phyloP scores from a whole-genome alignment of 2,113 vertebrate genomes.

The Setophaga petechia region DNA sequence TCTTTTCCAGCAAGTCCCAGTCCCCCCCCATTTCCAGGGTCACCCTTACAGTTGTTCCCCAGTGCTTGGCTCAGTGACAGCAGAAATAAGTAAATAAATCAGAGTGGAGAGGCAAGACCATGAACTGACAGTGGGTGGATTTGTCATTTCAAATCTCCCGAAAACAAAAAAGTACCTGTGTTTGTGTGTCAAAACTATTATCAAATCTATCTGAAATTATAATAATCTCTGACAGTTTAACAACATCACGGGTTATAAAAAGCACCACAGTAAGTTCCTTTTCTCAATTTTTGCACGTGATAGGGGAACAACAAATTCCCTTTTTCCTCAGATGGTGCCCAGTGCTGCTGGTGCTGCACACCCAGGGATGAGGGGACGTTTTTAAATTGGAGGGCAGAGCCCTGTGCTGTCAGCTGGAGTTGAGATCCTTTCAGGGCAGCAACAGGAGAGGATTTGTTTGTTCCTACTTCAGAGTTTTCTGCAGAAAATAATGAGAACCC shows the following conservation, averaged over 20 bases:
- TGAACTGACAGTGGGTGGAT: constrained; percentile 24
- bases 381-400: neutral
- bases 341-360: neutral
- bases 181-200: constrained; percentile 47
- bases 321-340: neutral
- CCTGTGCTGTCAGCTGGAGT: neutral
- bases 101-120: neutral
- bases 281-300: neutral
- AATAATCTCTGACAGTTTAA: constrained; percentile 38
- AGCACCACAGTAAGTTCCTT: neutral
- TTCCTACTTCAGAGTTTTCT: neutral
- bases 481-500: constrained; percentile 30
- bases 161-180: constrained; percentile 16
- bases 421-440: neutral
- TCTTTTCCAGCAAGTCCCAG: neutral
- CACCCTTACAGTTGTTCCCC: neutral
- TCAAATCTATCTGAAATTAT: constrained; percentile 12
- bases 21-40: neutral
- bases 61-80: neutral
- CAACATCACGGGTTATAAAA: neutral
- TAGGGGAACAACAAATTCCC: neutral
- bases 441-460: neutral
- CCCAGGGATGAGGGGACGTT: neutral
- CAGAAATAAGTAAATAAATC: constrained; percentile 8
- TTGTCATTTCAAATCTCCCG: neutral